These are phyloP conservation scores for Leptinotarsa juncta DNA, from an alignment of 2,888 invertebrate genomes.

Conservation along the genomic window DNA sequence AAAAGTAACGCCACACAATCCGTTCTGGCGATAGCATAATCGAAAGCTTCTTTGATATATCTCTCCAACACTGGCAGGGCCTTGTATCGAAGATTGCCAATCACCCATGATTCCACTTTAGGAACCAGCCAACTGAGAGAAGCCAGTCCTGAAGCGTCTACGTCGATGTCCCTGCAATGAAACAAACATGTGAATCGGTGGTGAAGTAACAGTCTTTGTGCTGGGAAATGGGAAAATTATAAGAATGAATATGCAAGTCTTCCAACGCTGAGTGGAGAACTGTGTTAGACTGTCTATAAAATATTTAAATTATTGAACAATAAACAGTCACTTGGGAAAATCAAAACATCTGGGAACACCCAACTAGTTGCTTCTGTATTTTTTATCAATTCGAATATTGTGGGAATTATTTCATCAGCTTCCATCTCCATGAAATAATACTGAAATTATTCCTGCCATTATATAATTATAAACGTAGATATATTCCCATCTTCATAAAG, in stretches of 20 bases:
- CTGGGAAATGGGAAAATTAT: neutral
- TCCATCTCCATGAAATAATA: too few species aligned
- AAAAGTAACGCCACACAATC: slow-evolving; percentile 36
- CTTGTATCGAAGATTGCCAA: slow-evolving; percentile 57
- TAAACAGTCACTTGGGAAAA: too few species aligned
- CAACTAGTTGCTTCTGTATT: too few species aligned
- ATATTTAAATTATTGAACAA: neutral
- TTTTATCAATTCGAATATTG: too few species aligned
- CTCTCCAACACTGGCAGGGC: slow-evolving; percentile 54
- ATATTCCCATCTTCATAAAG: too few species aligned
- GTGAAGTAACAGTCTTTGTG: slow-evolving; percentile 13
- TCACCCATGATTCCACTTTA: slow-evolving; percentile 56
- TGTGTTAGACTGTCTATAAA: neutral
- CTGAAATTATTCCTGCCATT: too few species aligned
- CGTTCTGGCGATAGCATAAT: slow-evolving; percentile 54
- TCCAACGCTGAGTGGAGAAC: neutral
- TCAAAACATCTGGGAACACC: too few species aligned
- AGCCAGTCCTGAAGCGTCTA: slow-evolving; percentile 59
- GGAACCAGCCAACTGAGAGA: slow-evolving; percentile 60
- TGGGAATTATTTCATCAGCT: too few species aligned
- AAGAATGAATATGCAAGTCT: neutral
- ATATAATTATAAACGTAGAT: too few species aligned
- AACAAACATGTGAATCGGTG: slow-evolving; percentile 18
- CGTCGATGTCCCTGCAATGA: slow-evolving; percentile 59
- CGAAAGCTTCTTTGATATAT: slow-evolving; percentile 54